Percentiles rank a stretch among this genome's conserved stretches.
These are phyloP conservation scores for Macaria notata DNA, from an alignment of 2,888 invertebrate genomes.

Conservation along the genomic window DNA sequence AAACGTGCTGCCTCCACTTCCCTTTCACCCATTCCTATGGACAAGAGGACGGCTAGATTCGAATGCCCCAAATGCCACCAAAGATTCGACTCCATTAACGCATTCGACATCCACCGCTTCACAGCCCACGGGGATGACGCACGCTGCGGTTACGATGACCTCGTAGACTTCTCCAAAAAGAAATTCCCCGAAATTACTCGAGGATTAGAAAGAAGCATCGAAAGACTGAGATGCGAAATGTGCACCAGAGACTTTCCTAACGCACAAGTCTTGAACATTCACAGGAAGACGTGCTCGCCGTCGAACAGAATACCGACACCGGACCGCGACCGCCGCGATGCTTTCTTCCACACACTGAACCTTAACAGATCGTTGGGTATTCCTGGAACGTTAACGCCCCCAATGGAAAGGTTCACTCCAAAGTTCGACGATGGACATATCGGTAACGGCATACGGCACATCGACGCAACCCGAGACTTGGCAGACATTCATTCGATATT, in stretches of 20 bases:
- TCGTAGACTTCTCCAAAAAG: constrained; percentile 90
- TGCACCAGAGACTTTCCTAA: constrained; percentile 88
- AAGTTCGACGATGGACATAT: constrained; percentile 69
- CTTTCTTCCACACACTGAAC: constrained; percentile 91
- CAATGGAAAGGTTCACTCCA: constrained; percentile 69
- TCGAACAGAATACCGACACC: constrained; percentile 70
- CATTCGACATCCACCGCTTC: constrained; percentile 86
- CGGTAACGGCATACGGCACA: constrained; percentile 68
- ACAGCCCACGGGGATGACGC: constrained; percentile 83
- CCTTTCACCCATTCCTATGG: constrained; percentile 62
- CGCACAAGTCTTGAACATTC: constrained; percentile 85
- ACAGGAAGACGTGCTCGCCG: constrained; percentile 76
- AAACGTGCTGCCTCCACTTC: constrained; percentile 71
- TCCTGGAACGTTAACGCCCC: constrained; percentile 70
- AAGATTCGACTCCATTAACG: constrained; percentile 87
- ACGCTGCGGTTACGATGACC: constrained; percentile 87
- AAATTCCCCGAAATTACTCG: constrained; percentile 91
- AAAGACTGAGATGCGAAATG: constrained; percentile 86
- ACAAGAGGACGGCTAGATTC: constrained; percentile 70
- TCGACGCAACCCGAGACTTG: constrained; percentile 86
- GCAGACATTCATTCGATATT: constrained; percentile 94
- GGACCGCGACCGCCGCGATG: constrained; percentile 85
- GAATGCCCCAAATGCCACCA: constrained; percentile 89
- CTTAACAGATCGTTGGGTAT: constrained; percentile 85
- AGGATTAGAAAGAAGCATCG: constrained; percentile 83